Evolutionary conservation across 2,888 invertebrate species (phyloP), one percentile per base, ranked within the genome.

Genomic region (Trissoscelio sp.): DNA sequence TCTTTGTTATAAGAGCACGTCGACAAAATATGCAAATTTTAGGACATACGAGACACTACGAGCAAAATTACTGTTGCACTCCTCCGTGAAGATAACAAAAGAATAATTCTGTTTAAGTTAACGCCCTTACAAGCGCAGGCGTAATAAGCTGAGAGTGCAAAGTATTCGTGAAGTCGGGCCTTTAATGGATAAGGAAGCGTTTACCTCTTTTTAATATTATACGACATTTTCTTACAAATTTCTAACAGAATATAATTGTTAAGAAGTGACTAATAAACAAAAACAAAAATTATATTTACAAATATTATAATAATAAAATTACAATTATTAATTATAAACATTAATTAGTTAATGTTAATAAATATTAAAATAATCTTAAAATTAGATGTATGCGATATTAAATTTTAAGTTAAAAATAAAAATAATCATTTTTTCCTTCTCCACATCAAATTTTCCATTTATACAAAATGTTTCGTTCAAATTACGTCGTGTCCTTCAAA

Each of bases 21-120:
- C 39, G 53, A 77, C 79, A 64, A 70, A 78, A 80, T 83, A 83
- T 83, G 82, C 74, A 78, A 83, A 83, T 83, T 81, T 70, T 57
- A 66, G 46, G 69, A 78, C 73, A 51, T 73, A 58, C 77, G 51
- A 57, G 75, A 72, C 69, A 69, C 48, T 66, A 51, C 53, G 37
- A 42, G 55, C 53, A 20, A 62, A 79, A 80, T 80, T 60, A 83
- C 70, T 74, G 66, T 69, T 57, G 64, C 51, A n/a, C 57, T 79
- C n/a, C 64, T 60, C 9, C 46, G 22, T 55, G 37, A 3, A 78
- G 73, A 78, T 80, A 80, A 72, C 78, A 73, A 74, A 80, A 80
- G 80, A 80, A 80, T 80, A 78, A 78, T 78, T 79, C 51, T 31
- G 55, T 55, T 67, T 70, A 64, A 51, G 55, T 60, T 70, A 77